Conservation (phyloP, 2,888 invertebrate species). For the Drosophila fulvimacula region DNA sequence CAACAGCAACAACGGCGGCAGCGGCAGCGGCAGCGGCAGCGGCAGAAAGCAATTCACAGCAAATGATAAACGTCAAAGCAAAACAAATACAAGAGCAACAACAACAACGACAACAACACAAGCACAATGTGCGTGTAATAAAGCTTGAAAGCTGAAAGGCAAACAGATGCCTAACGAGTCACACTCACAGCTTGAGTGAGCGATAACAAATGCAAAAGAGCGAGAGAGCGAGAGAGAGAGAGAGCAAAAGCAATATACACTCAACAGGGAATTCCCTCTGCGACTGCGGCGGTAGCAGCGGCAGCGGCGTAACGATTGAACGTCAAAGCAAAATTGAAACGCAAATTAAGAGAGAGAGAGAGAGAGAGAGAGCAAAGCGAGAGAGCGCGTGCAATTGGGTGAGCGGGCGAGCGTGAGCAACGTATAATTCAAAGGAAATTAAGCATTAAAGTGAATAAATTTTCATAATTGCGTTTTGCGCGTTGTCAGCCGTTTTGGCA, state of each 20-base stretch:
- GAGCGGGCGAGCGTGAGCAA: slow-evolving; percentile 30
- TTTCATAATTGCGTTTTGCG: slow-evolving; percentile 70
- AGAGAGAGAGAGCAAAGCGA: not conserved
- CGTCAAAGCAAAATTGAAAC: slow-evolving; percentile 52
- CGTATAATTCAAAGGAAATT: slow-evolving; percentile 69
- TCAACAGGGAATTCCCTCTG: slow-evolving; percentile 79
- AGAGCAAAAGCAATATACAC: slow-evolving; percentile 15
- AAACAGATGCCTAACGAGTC: slow-evolving; percentile 33
- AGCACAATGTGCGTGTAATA: slow-evolving; percentile 49
- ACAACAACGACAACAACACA: slow-evolving; percentile 16
- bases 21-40: slow-evolving; percentile 22
- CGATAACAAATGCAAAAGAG: slow-evolving; percentile 19
- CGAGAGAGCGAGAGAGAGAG: slow-evolving; percentile 8
- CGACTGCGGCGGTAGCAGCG: slow-evolving; percentile 23
- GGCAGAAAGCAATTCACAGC: slow-evolving; percentile 34
- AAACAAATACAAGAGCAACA: slow-evolving; percentile 36
- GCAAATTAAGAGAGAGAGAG: slow-evolving; percentile 51
- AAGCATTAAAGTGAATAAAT: slow-evolving; percentile 76
- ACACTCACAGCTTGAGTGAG: slow-evolving; percentile 40
- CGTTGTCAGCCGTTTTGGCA: slow-evolving; percentile 63
- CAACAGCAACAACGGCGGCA: slow-evolving; percentile 26
- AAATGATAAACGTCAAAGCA: slow-evolving; percentile 62
- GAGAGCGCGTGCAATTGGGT: not conserved
- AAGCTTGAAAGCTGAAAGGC: slow-evolving; percentile 52
- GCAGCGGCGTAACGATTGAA: slow-evolving; percentile 29